phyloP scores from a whole-genome alignment of 2,888 invertebrate species.

The Nemoura dubitans region DNA sequence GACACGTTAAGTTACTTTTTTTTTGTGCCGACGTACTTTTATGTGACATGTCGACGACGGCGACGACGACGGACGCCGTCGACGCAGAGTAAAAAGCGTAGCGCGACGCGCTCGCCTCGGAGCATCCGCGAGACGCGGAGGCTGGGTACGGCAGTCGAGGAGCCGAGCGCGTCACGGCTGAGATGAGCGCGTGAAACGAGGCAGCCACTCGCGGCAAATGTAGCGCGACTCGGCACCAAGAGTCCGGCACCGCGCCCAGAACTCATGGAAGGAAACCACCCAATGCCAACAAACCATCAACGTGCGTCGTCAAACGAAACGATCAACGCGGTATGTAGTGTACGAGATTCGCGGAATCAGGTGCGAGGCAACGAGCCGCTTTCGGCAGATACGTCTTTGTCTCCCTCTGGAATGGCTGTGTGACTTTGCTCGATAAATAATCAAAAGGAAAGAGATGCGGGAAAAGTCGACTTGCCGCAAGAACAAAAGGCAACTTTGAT shows the following conservation, averaged over 20 bases:
- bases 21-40: not conserved
- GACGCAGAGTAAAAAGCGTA: not conserved
- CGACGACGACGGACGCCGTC: not conserved
- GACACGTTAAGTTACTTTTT: not conserved
- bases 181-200: slow-evolving; percentile 20
- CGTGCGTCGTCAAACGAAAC: not conserved
- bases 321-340: not conserved
- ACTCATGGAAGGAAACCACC: not conserved
- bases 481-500: not conserved
- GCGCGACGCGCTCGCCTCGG: too few relatives aligned
- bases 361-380: not conserved
- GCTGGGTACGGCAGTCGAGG: not conserved
- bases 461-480: not conserved
- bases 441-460: not conserved
- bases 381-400: too few relatives aligned
- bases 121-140: not conserved
- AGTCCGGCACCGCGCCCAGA: not conserved
- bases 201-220: not conserved
- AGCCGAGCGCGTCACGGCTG: not conserved
- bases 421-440: not conserved
- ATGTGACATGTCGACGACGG: not conserved
- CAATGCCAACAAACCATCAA: not conserved
- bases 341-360: not conserved
- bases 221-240: not conserved
- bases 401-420: not conserved